Conservation (phyloP, 2,888 invertebrate genomes). For the Sclerodermus sp. region DNA sequence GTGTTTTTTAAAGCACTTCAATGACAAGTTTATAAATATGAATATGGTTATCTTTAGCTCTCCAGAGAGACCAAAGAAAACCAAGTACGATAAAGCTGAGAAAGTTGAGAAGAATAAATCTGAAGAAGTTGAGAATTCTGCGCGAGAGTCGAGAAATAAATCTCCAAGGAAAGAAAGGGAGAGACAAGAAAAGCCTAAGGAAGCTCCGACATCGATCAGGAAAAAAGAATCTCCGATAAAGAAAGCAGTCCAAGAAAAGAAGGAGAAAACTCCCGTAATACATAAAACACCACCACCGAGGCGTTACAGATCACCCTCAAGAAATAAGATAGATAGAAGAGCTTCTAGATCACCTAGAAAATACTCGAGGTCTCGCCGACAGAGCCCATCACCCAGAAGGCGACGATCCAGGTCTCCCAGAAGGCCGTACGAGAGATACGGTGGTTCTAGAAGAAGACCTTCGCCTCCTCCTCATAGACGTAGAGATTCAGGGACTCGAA, state of each 20-base stretch:
- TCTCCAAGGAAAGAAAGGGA: conserved; percentile 34
- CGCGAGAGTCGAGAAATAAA: conserved; percentile 33
- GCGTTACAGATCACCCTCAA: conserved; percentile 31
- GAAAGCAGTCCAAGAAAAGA: conserved; percentile 21
- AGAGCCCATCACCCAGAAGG: conserved; percentile 40
- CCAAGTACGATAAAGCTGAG: conserved; percentile 33
- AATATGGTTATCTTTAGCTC: no score
- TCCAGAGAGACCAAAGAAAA: conserved; percentile 46
- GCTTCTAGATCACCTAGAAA: conserved; percentile 43
- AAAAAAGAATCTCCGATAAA: conserved; percentile 29
- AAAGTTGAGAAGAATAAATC: conserved; percentile 33
- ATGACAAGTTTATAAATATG: conserved; percentile 14
- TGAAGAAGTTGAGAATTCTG: conserved; percentile 21
- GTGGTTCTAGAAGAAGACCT: conserved; percentile 35
- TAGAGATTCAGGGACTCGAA: conserved; percentile 42
- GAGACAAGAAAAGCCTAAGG: conserved; percentile 34
- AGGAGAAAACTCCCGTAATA: conserved; percentile 33
- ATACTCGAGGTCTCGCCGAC: conserved; percentile 40
- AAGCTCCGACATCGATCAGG: conserved; percentile 31
- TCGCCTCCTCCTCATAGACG: conserved; percentile 31
- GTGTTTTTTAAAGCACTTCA: background rate
- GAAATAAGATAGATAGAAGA: conserved; percentile 30
- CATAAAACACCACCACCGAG: conserved; percentile 53
- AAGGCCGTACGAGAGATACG: conserved; percentile 42
- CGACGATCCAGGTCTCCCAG: conserved; percentile 41